Conservation (phyloP, 2,113 vertebrate genomes). For the Gallinago media region DNA sequence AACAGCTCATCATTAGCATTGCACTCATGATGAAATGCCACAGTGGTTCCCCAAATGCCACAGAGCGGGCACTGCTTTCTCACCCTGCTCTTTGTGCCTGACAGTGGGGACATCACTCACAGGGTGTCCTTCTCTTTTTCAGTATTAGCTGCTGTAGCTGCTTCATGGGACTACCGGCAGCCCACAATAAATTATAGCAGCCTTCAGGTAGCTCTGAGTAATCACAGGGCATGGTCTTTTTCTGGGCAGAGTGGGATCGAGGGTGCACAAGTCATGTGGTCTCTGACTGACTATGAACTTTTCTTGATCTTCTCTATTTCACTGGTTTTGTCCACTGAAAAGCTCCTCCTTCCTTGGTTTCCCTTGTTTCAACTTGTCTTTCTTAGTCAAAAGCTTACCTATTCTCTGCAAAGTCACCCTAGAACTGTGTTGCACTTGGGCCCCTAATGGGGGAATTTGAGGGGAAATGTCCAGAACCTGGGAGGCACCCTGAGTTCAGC, state of each 20-base stretch:
- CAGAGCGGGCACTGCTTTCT: not conserved
- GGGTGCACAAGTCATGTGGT: not conserved
- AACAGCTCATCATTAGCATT: not conserved
- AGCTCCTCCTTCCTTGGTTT: not conserved
- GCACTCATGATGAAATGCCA: not conserved
- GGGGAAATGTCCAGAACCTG: not conserved
- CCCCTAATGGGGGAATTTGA: not conserved
- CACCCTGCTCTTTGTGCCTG: not conserved
- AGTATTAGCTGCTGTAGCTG: not conserved
- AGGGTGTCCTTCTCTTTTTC: not conserved
- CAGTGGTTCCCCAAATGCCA: not conserved
- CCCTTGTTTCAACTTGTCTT: not conserved
- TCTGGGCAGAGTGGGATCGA: not conserved
- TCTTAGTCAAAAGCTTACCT: not conserved
- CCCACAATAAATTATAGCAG: not conserved
- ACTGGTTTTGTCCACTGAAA: not conserved
- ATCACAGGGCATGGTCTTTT: not conserved
- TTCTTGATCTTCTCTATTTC: not conserved
- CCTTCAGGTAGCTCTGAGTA: not conserved
- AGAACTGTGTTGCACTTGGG: not conserved
- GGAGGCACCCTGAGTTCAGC: not conserved
- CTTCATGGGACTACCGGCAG: not conserved
- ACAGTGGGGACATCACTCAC: not conserved
- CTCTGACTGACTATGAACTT: not conserved
- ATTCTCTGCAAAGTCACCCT: not conserved